Evolutionary conservation across 2,888 invertebrate genomes (phyloP).

Genomic region (Nowickia ferox): DNA sequence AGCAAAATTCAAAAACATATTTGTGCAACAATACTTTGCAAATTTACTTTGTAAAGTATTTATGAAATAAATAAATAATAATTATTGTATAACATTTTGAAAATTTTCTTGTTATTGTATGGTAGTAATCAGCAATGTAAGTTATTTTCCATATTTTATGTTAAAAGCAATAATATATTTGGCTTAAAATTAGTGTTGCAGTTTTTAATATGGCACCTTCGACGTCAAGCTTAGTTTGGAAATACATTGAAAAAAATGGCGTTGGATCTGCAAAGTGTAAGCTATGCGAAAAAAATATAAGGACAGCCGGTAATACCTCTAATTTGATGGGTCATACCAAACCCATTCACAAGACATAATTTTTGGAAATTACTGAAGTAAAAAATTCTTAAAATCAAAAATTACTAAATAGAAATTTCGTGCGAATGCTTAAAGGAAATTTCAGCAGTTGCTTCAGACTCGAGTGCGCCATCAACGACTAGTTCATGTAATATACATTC

Average conservation of each 20-base stretch:
- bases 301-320: constrained; percentile 13
- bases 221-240: constrained; percentile 18
- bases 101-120: too few species aligned
- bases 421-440: too few species aligned
- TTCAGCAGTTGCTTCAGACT: too few species aligned
- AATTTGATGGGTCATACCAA: constrained; percentile 30
- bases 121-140: constrained; percentile 15
- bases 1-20: too few species aligned
- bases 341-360: constrained; percentile 19
- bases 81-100: too few species aligned
- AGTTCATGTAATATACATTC: too few species aligned
- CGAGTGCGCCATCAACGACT: too few species aligned
- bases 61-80: too few species aligned
- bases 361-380: constrained; percentile 11
- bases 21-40: too few species aligned
- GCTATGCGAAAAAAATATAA: constrained; percentile 18
- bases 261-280: too few species aligned
- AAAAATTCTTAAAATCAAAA: constrained; percentile 17
- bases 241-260: constrained; percentile 13
- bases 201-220: too few species aligned
- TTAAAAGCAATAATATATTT: constrained; percentile 11
- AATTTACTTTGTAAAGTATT: too few species aligned
- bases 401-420: constrained; percentile 16
- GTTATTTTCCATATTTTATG: neutral
- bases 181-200: neutral